Evolutionary conservation across 2,888 invertebrate genomes (phyloP).

Genomic region (Philereme transversata): DNA sequence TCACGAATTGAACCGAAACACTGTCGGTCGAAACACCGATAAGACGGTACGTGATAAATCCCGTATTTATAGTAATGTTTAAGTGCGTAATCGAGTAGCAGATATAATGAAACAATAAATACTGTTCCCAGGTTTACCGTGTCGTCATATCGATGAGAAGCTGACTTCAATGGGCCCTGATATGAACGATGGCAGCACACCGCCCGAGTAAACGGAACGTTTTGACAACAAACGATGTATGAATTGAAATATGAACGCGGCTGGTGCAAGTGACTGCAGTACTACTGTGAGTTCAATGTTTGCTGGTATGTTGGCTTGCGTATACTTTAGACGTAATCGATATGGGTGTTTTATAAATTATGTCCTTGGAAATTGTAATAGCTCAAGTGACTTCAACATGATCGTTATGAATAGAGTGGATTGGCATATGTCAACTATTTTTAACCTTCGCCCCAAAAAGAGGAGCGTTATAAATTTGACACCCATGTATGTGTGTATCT

Average conservation of each 20-base stretch:
- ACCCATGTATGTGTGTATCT: too few species aligned
- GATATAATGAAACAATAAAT: background rate
- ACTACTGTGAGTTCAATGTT: conserved; percentile 15
- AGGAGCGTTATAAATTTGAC: too few species aligned
- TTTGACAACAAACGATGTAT: conserved; percentile 76
- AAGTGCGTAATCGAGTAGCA: background rate
- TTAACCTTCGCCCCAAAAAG: too few species aligned
- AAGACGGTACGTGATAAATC: too few species aligned
- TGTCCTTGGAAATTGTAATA: too few species aligned
- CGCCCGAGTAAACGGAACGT: conserved; percentile 58
- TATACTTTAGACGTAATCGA: background rate
- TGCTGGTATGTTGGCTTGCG: conserved; percentile 26
- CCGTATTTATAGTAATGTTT: too few species aligned
- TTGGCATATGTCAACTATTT: too few species aligned
- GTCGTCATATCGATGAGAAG: conserved; percentile 12
- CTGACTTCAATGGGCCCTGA: conserved; percentile 65
- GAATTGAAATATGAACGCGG: conserved; percentile 76
- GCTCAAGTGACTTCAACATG: too few species aligned
- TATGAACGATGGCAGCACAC: conserved; percentile 73
- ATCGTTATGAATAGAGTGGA: too few species aligned
- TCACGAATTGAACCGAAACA: too few species aligned
- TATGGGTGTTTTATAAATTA: background rate
- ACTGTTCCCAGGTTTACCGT: conserved; percentile 3
- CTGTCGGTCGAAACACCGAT: too few species aligned
- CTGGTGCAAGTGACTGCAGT: conserved; percentile 51